Evolutionary conservation across 2,797 vertebrate species (phyloP), one percentile per base, ranked within the genome.

Genomic region (Australoheros facetus): DNA sequence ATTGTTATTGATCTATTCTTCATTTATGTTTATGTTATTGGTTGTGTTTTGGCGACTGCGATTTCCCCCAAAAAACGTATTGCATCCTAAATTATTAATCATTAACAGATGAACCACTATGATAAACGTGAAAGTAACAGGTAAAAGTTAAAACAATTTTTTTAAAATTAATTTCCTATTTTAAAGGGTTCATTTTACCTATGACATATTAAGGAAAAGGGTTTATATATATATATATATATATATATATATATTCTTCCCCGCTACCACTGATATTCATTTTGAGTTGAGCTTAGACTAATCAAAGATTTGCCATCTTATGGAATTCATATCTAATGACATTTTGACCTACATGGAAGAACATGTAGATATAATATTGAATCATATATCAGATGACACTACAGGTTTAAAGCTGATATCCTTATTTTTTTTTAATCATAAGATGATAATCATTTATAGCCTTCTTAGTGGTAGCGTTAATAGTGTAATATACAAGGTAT

Each of bases 251-350:
- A 32, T 32, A 32, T 32, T 32, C 7, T 32, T 32, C 4, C 6
- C 32, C 7, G 4, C 32, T 6, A 34, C 8, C 34, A 34, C 34
- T 34, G 34, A 34, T 37, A 37, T 37, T 45, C 16, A 19, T 19
- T 60, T 69, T 4, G 0, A 32, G 14, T 13, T 26, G 32, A 32
- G 9, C 13, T 19, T n/a, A 76, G 58, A 56, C 17, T 28, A 42
- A 4, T 57, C 26, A 79, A 62, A 89, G 17, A 66, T 86, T 42
- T 89, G 94, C 93, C 95, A 95, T 95, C 96, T 97, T 97, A 97
- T 97, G 97, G 95, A 97, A 97, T 96, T 96, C 13, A 26, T 75
- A 55, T 82, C 89, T 84, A 71, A 84, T 78, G 76, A 10, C 73
- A 73, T 72, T 73, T 85, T 85, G 91, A 93, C 91, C 80, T 83